Conservation (phyloP, 2,113 vertebrate species). For the Lagenorhynchus albirostris region DNA sequence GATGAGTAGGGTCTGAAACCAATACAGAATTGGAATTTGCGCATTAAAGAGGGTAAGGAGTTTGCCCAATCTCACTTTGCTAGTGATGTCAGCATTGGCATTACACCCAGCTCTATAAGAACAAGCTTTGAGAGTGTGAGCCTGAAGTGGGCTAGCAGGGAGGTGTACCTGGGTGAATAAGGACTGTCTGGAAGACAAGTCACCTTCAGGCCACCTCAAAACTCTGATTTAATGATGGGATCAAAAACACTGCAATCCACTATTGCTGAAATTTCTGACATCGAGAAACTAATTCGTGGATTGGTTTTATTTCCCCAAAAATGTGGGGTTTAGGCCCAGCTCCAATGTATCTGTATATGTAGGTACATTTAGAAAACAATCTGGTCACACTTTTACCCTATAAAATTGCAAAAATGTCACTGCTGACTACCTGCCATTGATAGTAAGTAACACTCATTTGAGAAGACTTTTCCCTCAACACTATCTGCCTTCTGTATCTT, state of each 20-base stretch:
- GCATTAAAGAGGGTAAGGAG: neutral
- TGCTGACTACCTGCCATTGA: constrained; percentile 27
- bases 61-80: neutral
- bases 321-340: neutral
- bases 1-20: neutral
- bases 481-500: neutral
- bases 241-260: neutral
- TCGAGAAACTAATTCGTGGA: neutral
- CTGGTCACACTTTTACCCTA: neutral
- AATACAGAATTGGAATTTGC: neutral
- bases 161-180: neutral
- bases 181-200: neutral
- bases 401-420: constrained; percentile 35
- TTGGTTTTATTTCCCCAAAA: neutral
- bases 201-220: neutral
- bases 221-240: neutral
- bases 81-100: neutral
- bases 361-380: neutral
- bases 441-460: constrained; percentile 28
- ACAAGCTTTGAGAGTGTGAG: neutral
- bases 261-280: neutral
- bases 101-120: neutral
- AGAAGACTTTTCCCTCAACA: constrained; percentile 22
- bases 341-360: neutral
- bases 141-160: neutral